A percentile compares a stretch with the other conserved stretches of the same genome.
Conservation (phyloP, 2,888 invertebrate species). For the Chrysolina oricalcia region DNA sequence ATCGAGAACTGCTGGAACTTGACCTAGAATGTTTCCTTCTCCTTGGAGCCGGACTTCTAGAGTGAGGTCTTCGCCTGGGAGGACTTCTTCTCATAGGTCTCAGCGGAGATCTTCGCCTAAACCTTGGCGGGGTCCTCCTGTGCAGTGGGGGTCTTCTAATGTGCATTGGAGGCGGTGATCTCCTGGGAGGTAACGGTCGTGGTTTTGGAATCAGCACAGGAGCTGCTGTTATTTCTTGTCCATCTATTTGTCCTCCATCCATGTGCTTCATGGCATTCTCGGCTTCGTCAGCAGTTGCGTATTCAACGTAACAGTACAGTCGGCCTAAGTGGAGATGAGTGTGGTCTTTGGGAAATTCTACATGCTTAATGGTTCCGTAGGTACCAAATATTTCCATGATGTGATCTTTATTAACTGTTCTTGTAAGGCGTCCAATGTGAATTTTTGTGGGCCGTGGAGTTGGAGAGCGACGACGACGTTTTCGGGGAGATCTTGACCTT, state of each 20-base stretch:
- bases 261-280: constrained; percentile 99
- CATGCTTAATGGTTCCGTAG: constrained; percentile 88
- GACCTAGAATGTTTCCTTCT: constrained; percentile 79
- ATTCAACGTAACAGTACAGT: constrained; percentile 97
- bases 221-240: constrained; percentile 95
- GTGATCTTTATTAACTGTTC: constrained; percentile 94
- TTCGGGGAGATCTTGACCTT: constrained; percentile 77
- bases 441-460: constrained; percentile 94
- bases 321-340: constrained; percentile 91
- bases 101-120: constrained; percentile 69
- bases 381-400: constrained; percentile 93
- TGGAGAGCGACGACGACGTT: constrained; percentile 87
- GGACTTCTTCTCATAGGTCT: constrained; percentile 72
- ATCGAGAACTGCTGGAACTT: constrained; percentile 84
- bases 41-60: constrained; percentile 75
- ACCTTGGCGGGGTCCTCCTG: constrained; percentile 74
- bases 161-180: constrained; percentile 75
- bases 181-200: constrained; percentile 73
- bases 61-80: constrained; percentile 76
- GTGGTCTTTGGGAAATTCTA: constrained; percentile 93
- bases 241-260: constrained; percentile 99
- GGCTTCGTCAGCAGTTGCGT: constrained; percentile 93
- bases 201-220: constrained; percentile 90
- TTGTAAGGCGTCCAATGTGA: constrained; percentile 92
- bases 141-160: constrained; percentile 75